Base-by-base conservation (phyloP, 2,888 invertebrate species). In the Drosophila buzzatii region DNA sequence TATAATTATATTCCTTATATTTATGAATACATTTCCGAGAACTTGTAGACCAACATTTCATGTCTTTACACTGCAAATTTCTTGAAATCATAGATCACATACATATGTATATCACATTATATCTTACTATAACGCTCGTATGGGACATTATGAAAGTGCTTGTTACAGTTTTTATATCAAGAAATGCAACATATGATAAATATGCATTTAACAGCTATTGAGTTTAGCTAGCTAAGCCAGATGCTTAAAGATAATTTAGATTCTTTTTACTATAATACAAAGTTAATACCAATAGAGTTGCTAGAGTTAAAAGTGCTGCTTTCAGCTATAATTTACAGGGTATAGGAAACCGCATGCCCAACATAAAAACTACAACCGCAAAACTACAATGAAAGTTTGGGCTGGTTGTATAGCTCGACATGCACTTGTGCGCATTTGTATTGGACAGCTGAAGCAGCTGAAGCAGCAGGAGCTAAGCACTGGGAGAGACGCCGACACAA, bases 361-460 rank as follows among this genome's bases (percentile, higher is more conserved):
- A 78, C 85, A 83, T 61, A 69, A 79, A 75, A 87, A 82, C 68
- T 79, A 60, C 55, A 63, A 63, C 57, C 75, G 35, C 67, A 73
- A 62, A 60, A 58, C 62, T 78, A 69, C 70, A 78, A 35, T 35
- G 64, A 67, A 64, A 67, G 47, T 70, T 73, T 47, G 47, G 27
- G 39, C 51, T 64, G 76, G 51, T 18, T 61, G 57, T 75, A 47
- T 66, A 35, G 53, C 53, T 61, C 63, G 61, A 59, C 78, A 65
- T 73, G 78, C 64, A 73, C 72, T 65, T 59, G 64, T 61, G 57
- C 61, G 65, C 56, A 75, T 70, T 75, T 67, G 70, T 74, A 64
- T 66, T 67, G 67, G 69, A 76, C 61, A 56, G 49, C 44, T 45
- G 59, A 27, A 63, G 41, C 23, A 14, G 27, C 51, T 52, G 23